Conservation (phyloP, 2,888 invertebrate species). For the Horisme vitalbata region DNA sequence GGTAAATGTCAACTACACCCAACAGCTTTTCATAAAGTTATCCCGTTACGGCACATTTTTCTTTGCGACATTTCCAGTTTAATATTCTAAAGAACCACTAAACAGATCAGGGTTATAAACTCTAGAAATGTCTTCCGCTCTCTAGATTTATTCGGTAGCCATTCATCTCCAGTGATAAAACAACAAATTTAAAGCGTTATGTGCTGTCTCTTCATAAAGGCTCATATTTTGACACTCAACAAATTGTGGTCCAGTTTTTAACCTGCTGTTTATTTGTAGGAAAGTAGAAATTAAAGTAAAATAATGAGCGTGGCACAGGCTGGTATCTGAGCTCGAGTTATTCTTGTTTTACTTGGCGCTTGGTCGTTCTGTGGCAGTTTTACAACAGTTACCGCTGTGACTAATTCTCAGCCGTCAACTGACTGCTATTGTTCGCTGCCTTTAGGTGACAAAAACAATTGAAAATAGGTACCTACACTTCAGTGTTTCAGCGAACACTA, state of each 20-base stretch:
- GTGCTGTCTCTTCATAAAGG: conserved; percentile 29
- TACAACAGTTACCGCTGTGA: conserved; percentile 40
- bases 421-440: conserved; percentile 41
- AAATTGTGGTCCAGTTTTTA: conserved; percentile 36
- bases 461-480: conserved; percentile 38
- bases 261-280: conserved; percentile 30
- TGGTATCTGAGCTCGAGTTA: conserved; percentile 33
- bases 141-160: conserved; percentile 25
- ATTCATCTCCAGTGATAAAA: conserved; percentile 31
- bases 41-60: conserved; percentile 13
- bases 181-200: conserved; percentile 28
- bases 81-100: conserved; percentile 3
- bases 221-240: conserved; percentile 32
- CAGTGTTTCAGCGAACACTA: conserved; percentile 45
- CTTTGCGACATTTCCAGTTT: conserved; percentile 3
- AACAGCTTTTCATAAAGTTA: conserved; percentile 9
- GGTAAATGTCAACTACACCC: conserved; percentile 22
- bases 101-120: conserved; percentile 7
- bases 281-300: conserved; percentile 30
- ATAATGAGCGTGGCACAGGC: conserved; percentile 18
- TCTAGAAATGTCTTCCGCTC: conserved; percentile 18
- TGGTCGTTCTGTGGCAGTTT: conserved; percentile 30
- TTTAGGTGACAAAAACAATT: conserved; percentile 50
- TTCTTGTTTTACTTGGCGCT: conserved; percentile 29
- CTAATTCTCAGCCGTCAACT: conserved; percentile 44